Evolutionary conservation across 2,888 invertebrate species (phyloP).

Genomic region (Syrphus vitripennis): DNA sequence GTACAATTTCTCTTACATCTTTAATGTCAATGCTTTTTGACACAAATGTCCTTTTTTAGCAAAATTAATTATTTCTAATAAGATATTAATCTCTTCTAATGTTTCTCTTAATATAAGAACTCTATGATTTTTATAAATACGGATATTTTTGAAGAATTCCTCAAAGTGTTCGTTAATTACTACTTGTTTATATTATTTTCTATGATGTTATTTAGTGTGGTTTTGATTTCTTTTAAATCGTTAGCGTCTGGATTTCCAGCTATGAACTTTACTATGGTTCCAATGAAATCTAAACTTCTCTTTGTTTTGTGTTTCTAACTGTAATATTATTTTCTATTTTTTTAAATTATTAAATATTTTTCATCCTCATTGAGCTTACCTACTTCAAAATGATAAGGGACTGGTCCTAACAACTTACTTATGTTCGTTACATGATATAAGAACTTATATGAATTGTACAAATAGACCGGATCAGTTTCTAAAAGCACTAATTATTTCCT

Average conservation of each 20-base stretch:
- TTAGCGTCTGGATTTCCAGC: slow-evolving; percentile 4
- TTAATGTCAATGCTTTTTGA: neutral
- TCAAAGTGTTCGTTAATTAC: neutral
- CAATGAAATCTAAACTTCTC: neutral
- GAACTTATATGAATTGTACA: neutral
- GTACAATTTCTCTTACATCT: neutral
- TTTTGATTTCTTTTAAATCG: slow-evolving; percentile 1
- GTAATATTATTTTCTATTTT: neutral
- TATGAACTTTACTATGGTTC: neutral
- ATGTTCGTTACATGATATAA: neutral
- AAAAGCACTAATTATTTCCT: neutral
- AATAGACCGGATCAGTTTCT: neutral
- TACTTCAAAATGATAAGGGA: neutral
- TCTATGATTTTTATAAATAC: neutral
- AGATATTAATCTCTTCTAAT: neutral
- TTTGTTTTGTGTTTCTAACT: neutral
- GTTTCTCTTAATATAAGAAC: slow-evolving; percentile 5
- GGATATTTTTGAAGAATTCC: slow-evolving; percentile 1
- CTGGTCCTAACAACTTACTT: neutral
- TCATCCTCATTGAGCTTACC: neutral
- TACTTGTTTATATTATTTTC: slow-evolving; percentile 7
- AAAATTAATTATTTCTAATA: neutral
- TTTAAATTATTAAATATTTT: neutral
- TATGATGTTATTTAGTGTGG: neutral
- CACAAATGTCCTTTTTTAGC: slow-evolving; percentile 9